phyloP scores from a whole-genome alignment of 2,888 invertebrate genomes.

The Morpho deidamia region DNA sequence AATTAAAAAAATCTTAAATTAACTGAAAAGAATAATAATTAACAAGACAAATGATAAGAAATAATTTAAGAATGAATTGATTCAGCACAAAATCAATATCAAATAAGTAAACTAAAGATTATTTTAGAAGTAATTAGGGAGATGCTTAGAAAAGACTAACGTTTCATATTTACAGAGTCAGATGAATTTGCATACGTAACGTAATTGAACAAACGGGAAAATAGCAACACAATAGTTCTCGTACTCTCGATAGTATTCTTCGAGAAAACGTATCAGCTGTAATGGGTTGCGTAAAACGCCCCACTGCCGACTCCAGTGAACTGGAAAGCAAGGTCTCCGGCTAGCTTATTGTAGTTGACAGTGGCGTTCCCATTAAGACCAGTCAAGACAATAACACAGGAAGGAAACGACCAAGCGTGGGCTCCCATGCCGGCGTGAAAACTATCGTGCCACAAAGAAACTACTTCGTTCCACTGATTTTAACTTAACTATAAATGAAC shows the following conservation, averaged over 20 bases:
- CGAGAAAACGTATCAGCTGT: conserved; percentile 62
- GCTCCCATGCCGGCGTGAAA: conserved; percentile 51
- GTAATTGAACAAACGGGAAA: conserved; percentile 5
- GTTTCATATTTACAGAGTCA: not conserved
- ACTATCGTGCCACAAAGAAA: conserved; percentile 61
- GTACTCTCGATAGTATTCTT: conserved; percentile 26
- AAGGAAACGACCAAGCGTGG: conserved; percentile 66
- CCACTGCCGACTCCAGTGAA: conserved; percentile 67
- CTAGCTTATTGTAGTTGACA: conserved; percentile 63
- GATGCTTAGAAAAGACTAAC: not conserved
- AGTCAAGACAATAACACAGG: conserved; percentile 75
- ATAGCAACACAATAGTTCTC: conserved; percentile 4
- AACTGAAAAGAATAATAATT: not conserved
- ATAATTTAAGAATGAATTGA: not conserved
- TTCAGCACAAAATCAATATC: not conserved
- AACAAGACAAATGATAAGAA: not conserved
- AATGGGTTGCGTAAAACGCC: conserved; percentile 63
- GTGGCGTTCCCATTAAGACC: conserved; percentile 66
- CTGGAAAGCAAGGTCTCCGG: conserved; percentile 76
- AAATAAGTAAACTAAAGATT: not conserved
- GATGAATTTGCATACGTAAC: conserved; percentile 6
- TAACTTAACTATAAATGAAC: conserved; percentile 70
- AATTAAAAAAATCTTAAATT: conserved; percentile 1
- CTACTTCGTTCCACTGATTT: conserved; percentile 66
- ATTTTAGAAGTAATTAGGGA: not conserved